phyloP scores from a whole-genome alignment of 92 coral and sea anemone genomes.

The Zoanthus sociatus region DNA sequence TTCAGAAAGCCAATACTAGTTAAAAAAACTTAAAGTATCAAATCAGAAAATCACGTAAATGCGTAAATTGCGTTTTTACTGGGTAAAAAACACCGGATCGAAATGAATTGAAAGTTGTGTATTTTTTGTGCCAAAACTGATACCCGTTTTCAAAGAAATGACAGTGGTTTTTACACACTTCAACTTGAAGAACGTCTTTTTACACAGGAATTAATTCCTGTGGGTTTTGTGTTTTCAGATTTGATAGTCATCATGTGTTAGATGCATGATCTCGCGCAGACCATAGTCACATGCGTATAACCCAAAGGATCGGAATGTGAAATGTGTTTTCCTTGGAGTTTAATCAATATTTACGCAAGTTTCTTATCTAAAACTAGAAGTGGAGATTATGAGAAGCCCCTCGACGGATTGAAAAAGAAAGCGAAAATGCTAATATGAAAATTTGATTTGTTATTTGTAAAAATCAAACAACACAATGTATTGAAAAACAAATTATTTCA shows the following conservation, averaged over 20 bases:
- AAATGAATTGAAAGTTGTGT: too few species aligned
- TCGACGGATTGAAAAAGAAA: neutral
- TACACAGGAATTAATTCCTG: too few species aligned
- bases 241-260: neutral
- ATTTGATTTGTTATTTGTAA: neutral
- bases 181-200: too few species aligned
- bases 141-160: too few species aligned
- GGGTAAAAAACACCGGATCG: too few species aligned
- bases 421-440: neutral
- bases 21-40: conserved; percentile 17
- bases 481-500: neutral
- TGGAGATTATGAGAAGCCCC: neutral
- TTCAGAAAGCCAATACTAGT: conserved; percentile 10
- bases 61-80: too few species aligned
- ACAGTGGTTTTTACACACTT: too few species aligned
- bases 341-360: neutral
- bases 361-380: neutral
- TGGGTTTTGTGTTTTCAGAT: neutral
- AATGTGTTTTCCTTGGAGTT: neutral
- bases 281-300: neutral
- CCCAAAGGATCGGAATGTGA: neutral
- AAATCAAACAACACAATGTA: neutral
- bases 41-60: neutral
- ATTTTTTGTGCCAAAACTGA: too few species aligned
- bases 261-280: neutral